A percentile compares a stretch with the other conserved stretches of the same genome.
phyloP scores from a whole-genome alignment of 2,888 invertebrate genomes.

The Ochropleura leucogaster region DNA sequence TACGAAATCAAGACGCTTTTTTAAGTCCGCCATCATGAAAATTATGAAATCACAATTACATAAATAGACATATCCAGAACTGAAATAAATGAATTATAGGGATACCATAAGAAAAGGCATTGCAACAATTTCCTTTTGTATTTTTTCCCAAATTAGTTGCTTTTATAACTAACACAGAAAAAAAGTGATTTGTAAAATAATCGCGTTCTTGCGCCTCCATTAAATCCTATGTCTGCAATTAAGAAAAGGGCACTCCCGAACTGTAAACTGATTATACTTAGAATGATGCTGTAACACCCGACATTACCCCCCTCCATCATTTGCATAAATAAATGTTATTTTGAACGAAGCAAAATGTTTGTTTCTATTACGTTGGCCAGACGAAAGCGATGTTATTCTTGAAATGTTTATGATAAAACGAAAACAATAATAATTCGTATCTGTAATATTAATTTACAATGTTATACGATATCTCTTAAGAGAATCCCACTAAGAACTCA shows the following conservation, averaged over 20 bases:
- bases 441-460: conserved; percentile 35
- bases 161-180: conserved; percentile 61
- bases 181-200: conserved; percentile 78
- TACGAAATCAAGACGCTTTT: conserved; percentile 12
- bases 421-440: conserved; percentile 36
- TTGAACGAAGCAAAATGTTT: conserved; percentile 74
- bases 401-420: conserved; percentile 51
- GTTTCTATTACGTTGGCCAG: conserved; percentile 72
- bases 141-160: conserved; percentile 34
- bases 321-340: conserved; percentile 84
- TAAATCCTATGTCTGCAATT: conserved; percentile 84
- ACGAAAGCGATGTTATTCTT: conserved; percentile 58
- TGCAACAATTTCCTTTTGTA: conserved; percentile 14
- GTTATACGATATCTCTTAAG: conserved; percentile 19
- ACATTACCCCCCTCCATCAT: conserved; percentile 76
- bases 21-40: not conserved
- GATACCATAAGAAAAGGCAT: conserved; percentile 23
- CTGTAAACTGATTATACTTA: conserved; percentile 83
- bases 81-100: conserved; percentile 27
- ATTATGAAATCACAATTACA: not conserved
- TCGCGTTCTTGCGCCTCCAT: conserved; percentile 78
- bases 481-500: conserved; percentile 8
- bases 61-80: not conserved
- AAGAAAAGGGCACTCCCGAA: conserved; percentile 72
- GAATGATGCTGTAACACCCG: conserved; percentile 84